Base-by-base conservation (phyloP, 2,797 vertebrate species). In the Leptodactylus fallax region DNA sequence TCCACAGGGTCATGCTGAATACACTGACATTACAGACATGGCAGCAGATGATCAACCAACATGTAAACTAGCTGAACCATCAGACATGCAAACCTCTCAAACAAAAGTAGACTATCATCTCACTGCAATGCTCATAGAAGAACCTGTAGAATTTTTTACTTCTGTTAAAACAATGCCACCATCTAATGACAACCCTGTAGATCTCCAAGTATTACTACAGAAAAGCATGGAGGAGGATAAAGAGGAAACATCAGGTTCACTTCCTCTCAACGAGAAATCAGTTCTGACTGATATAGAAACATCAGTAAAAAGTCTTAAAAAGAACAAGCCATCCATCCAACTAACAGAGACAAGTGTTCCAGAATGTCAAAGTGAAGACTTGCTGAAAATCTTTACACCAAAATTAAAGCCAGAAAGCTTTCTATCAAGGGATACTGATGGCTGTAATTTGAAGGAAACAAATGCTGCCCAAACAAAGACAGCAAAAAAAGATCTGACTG, bases 331-430 rank as follows among this genome's bases (percentile, higher is more conserved):
- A 0, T n/a, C 49, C 0, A 77, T 27, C 8, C 93, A 76, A 0
- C 11, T 71, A 0, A 0, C 7, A 0, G 0, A 77, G 0, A 0
- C 0, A 0, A 74, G 55, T 21, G 85, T 51, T 19, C 56, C 83
- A 0, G 0, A 53, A 0, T 0, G 76, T 60, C 88, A 83, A 45
- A 4, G 85, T 0, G 93, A 94, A 69, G 92, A 91, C 3, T 91
- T 88, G 63, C 91, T 89, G n/a, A 95, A 95, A 65, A 87, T 89
- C 79, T 49, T 74, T 82, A 87, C 47, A 19, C 91, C 79, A 23
- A 97, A 93, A 93, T 95, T 96, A 77, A 96, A 95, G 91, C 85
- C 89, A 3, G 0, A 89, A 45, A 88, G 53, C 12, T 93, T 94
- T 89, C 92, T 87, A 87, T 78, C 85, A 4, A 95, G 93, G 90